These are phyloP conservation scores for Muricea muricata DNA, from an alignment of 92 coral and sea anemone species.

Conservation along the genomic window DNA sequence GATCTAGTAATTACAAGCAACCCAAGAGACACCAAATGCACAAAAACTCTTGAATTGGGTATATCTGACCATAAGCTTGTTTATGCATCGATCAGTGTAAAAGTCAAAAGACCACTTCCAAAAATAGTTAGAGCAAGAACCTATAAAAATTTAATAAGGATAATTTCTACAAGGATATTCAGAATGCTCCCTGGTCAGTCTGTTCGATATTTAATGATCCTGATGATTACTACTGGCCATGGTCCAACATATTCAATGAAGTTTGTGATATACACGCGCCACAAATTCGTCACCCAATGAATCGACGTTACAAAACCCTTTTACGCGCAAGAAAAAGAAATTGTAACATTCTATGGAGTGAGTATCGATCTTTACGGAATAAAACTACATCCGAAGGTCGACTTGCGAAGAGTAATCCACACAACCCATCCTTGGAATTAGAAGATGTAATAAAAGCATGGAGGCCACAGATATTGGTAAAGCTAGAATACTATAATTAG, in stretches of 20 bases:
- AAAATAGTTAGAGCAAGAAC: constrained; percentile 31
- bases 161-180: constrained; percentile 32
- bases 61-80: constrained; percentile 52
- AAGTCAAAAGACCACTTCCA: constrained; percentile 45
- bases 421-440: constrained; percentile 38
- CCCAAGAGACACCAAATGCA: background rate
- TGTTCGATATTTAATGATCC: constrained; percentile 49
- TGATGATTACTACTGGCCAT: constrained; percentile 59
- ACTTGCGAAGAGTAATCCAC: background rate
- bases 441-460: background rate
- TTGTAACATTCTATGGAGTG: constrained; percentile 36
- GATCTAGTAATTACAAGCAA: constrained; percentile 18
- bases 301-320: constrained; percentile 39
- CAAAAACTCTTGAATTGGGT: constrained; percentile 21
- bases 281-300: constrained; percentile 57
- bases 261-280: constrained; percentile 52
- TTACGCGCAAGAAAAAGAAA: constrained; percentile 28
- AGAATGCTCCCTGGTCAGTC: constrained; percentile 51
- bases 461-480: constrained; percentile 34
- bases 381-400: no score
- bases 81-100: constrained; percentile 11
- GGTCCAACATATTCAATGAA: constrained; percentile 38
- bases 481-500: constrained; percentile 21
- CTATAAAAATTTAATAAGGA: constrained; percentile 25
- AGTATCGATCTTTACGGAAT: no score